Conservation (phyloP, 2,888 invertebrate species). For the Adela reaumurella region DNA sequence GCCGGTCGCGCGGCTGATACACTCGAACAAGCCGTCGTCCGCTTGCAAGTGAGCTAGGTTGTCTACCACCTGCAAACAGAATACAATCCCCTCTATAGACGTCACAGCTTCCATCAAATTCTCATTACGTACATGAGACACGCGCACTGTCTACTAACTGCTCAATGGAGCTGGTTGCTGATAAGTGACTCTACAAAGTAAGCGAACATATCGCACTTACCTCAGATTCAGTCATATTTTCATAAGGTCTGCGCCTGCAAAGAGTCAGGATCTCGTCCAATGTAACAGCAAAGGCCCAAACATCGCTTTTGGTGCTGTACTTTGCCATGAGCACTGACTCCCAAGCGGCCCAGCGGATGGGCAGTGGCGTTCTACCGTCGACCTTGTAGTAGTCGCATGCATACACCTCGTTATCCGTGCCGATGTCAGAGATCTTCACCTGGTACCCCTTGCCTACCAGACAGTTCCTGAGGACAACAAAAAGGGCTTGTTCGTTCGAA, state of each 20-base stretch:
- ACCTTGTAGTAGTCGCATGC: constrained; percentile 76
- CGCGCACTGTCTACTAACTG: too few relatives aligned
- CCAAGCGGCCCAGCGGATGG: constrained; percentile 90
- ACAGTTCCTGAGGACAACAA: constrained; percentile 64
- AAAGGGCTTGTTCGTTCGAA: too few relatives aligned
- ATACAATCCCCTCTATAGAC: background rate
- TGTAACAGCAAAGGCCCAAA: constrained; percentile 88
- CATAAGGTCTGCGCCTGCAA: constrained; percentile 75
- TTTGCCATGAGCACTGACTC: constrained; percentile 76
- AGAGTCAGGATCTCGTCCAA: constrained; percentile 82
- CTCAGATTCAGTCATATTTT: constrained; percentile 69
- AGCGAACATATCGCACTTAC: constrained; percentile 41
- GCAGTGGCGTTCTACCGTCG: constrained; percentile 73
- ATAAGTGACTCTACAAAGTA: background rate
- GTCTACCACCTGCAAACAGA: constrained; percentile 76
- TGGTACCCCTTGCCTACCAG: constrained; percentile 79
- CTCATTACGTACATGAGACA: too few relatives aligned
- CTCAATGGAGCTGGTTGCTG: too few relatives aligned
- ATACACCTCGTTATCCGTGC: constrained; percentile 78
- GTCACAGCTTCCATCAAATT: too few relatives aligned
- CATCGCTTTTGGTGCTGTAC: constrained; percentile 86
- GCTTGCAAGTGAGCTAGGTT: constrained; percentile 71
- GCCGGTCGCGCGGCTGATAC: constrained; percentile 63
- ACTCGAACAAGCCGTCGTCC: constrained; percentile 58
- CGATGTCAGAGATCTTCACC: constrained; percentile 82